Evolutionary conservation across 2,797 vertebrate genomes (phyloP).

Genomic region (Zenarchopterus dispar): DNA sequence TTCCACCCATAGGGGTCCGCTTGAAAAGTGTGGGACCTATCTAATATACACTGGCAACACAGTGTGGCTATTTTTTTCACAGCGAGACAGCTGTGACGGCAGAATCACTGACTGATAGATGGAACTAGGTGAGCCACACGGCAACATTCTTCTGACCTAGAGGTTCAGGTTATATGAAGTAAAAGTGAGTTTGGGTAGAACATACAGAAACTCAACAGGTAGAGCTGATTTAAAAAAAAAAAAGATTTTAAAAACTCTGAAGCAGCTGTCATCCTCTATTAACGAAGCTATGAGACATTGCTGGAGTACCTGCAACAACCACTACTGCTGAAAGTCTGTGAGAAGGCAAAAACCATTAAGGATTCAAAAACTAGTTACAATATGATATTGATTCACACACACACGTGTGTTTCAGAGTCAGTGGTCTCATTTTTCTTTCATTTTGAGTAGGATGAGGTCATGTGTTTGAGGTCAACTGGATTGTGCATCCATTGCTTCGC

Average conservation of each 20-base stretch:
- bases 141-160: conserved; percentile 24
- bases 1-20: conserved; percentile 44
- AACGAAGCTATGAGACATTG: not conserved
- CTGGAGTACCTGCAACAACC: not conserved
- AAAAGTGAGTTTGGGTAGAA: conserved; percentile 30
- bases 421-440: no score
- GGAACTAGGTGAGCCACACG: conserved; percentile 7
- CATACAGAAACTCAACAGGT: conserved; percentile 15
- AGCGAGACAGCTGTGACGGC: conserved; percentile 17
- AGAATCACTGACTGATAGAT: conserved; percentile 16
- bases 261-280: conserved; percentile 9
- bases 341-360: no score
- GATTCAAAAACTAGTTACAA: no score
- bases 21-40: conserved; percentile 46
- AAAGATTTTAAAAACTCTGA: conserved; percentile 19
- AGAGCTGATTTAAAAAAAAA: not conserved
- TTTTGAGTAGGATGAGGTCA: no score
- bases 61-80: conserved; percentile 58
- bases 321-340: no score
- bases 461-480: no score
- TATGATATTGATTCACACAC: no score
- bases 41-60: conserved; percentile 40
- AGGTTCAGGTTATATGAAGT: conserved; percentile 25
- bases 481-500: no score
- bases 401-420: no score